Evolutionary conservation across 2,888 invertebrate species (phyloP), one percentile per base, ranked within the genome.

Genomic region (Helleia helle): DNA sequence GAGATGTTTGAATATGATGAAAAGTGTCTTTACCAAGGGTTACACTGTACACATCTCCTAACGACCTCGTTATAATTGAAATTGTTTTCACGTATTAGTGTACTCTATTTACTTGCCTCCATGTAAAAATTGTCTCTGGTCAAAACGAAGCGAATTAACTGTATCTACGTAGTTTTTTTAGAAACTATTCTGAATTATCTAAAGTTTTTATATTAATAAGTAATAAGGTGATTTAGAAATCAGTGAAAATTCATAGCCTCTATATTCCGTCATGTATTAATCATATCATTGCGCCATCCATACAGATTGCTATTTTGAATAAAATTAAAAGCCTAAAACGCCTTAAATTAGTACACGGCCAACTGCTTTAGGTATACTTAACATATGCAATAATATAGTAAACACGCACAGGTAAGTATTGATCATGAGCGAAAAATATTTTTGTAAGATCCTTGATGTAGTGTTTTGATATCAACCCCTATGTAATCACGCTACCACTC

Each of bases 241-340:
- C n/a, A n/a, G n/a, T 22, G 3, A 4, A 22, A 36, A 15, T n/a
- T 22, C 18, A 36, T 27, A 41, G 44, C 44, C 41, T 47, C 44
- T 29, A 41, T 44, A 41, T 49, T 52, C 53, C 58, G 56, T 60
- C 54, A 49, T 51, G 41, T 46, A 42, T 54, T 57, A 55, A 53
- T 51, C 76, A 77, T 80, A 80, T 80, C 79, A 76, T 70, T 54
- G 58, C 65, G 76, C 80, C 80, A 77, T 79, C 80, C 80, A 74
- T 51, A 42, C 40, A 42, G 47, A 51, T 48, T 48, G 48, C 44
- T 55, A 58, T 52, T 56, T 58, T 55, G 47, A 38, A 47, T 50
- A 49, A 34, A 46, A 37, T 40, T 40, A 42, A 28, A 30, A 38
- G 26, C 28, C 29, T 22, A 44, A 48, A 38, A 37, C 37, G 42